Evolutionary conservation across 2,113 vertebrate genomes (phyloP), one percentile per base, ranked within the genome.

Genomic region (Hippocampus zosterae): DNA sequence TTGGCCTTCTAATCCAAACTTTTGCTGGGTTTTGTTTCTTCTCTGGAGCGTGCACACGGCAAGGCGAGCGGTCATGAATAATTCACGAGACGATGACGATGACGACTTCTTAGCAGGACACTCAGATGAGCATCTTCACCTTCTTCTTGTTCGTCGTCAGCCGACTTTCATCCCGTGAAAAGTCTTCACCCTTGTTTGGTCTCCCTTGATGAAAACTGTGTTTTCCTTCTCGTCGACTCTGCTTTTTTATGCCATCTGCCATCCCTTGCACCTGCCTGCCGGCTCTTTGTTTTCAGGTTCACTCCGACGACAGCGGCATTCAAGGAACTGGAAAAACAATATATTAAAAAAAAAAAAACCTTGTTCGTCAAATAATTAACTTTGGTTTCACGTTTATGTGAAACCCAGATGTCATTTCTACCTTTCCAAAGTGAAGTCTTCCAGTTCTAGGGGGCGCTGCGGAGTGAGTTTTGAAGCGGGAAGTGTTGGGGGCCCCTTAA

Each of bases 31-130:
- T 61, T 15, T 77, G 72, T 63, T 75, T 21, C 44, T 65, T 67
- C 75, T 76, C 65, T 59, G 68, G 79, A 61, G 79, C 21, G 70
- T 76, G 75, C 64, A 6, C 9, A 25, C n/a, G 42, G 56, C 61
- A n/a, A 78, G 57, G 29, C n/a, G 67, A 76, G 74, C 67, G 0
- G 6, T 3, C 56, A 83, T 88, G 84, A 84, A 88, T 88, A 78
- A 84, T 86, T 81, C 80, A 86, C 59, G 21, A 25, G 10, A 15
- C n/a, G n/a, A n/a, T n/a, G n/a, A n/a, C 4, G 33, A 0, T 1
- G 8, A 55, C 53, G n/a, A 2, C 2, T 61, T 80, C 78, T 70
- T 67, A 68, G 67, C 70, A 65, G 70, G 75, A 82, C 70, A 55
- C 71, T 77, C 70, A 81, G 73, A 74, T 78, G 75, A 56, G 50